Base-by-base conservation (phyloP, 2,888 invertebrate species). In the Acholoe squamosa region DNA sequence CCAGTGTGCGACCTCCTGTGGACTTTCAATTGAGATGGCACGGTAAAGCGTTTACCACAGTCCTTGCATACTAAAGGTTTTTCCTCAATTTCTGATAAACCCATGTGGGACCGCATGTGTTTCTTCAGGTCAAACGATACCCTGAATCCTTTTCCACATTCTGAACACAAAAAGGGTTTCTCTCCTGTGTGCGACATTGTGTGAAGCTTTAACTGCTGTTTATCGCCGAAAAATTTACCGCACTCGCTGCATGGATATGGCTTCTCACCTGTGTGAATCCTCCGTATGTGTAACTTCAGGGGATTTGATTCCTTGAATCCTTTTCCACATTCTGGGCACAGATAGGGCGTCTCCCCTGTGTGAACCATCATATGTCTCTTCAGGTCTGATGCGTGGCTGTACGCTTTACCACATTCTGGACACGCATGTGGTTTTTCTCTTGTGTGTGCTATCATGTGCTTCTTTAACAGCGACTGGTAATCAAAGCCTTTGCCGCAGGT, bases 121-220 rank as follows among this genome's bases (percentile, higher is more conserved):
- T 5, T 16, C 7, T 89, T 28, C 5, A 89, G 33, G 22, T 19
- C 19, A 7, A 7, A 12, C 12, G 22, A 22, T 43, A 33, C 34
- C n/a, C 96, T 96, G 94, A 96, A 96, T 3, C 96, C 96, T 92
- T 96, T 96, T 91, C 94, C 94, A 91, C 96, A 96, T 76, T 95
- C 94, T 1, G 71, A 52, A 92, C 96, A 96, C 71, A 96, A 95
- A 93, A 96, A 96, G 0, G 96, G 96, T 93, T 96, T 96, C 90
- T 96, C 95, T 71, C 96, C 95, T 0, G 96, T 96, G 93, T 96
- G 96, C 0, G 96, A 96, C 80, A 96, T 56, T 7, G 25, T n/a
- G 19, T 86, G 86, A 1, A 25, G 5, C 43, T 80, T 33, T 12
- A 80, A 28, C 12, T 28, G 14, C 19, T 0, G 3, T 28, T n/a